Percentiles rank a stretch among this genome's conserved stretches.
These are phyloP conservation scores for Thysanoteuthis rhombus DNA, from an alignment of 2,888 invertebrate species.

Conservation along the genomic window DNA sequence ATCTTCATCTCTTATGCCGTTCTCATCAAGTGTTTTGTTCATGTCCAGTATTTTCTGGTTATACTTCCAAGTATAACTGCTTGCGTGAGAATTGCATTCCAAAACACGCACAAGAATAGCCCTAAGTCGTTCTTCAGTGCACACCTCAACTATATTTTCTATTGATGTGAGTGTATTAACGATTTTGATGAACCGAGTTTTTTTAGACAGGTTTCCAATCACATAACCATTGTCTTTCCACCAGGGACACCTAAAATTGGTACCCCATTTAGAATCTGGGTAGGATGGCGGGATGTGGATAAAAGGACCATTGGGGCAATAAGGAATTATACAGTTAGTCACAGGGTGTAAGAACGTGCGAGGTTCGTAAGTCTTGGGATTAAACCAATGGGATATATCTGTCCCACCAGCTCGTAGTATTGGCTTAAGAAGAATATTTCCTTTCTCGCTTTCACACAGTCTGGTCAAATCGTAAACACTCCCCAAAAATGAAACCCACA, in stretches of 20 bases:
- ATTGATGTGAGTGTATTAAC: constrained; percentile 78
- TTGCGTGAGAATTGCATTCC: constrained; percentile 79
- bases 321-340: constrained; percentile 73
- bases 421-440: constrained; percentile 71
- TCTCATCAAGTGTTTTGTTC: constrained; percentile 75
- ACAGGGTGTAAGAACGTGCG: constrained; percentile 68
- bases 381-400: constrained; percentile 86
- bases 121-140: constrained; percentile 82
- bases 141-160: constrained; percentile 73
- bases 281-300: constrained; percentile 71
- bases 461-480: constrained; percentile 76
- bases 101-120: constrained; percentile 78
- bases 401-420: constrained; percentile 83
- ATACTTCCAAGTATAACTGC: constrained; percentile 81
- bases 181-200: constrained; percentile 78
- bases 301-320: constrained; percentile 74
- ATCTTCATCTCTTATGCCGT: constrained; percentile 78
- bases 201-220: constrained; percentile 78
- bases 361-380: constrained; percentile 70
- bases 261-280: constrained; percentile 76
- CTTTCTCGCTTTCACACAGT: constrained; percentile 71
- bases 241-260: constrained; percentile 77
- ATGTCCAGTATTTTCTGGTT: constrained; percentile 71
- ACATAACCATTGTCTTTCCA: constrained; percentile 76
- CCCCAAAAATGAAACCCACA: constrained; percentile 82